Evolutionary conservation across 1,140 invertebrate species (phyloP), one percentile per base, ranked within the genome.

Genomic region (Anoplolepis gracilipes): DNA sequence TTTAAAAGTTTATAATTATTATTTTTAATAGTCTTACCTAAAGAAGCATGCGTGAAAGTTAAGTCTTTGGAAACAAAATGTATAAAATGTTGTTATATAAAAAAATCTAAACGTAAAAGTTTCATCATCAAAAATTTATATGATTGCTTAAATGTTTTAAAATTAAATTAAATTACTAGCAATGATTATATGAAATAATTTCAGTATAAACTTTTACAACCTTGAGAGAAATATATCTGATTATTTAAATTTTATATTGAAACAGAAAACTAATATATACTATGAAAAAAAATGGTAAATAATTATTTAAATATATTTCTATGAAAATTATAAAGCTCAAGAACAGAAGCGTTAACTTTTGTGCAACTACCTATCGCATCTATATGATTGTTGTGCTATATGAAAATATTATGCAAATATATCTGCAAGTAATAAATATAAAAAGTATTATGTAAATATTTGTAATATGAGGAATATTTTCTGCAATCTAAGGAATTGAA

Each of bases 1-100:
- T 65, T 57, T 84, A 62, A 53, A 49, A 30, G 28, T 28, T 53
- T 84, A 88, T 88, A 81, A 39, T 87, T 69, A 13, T 85, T n/a
- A 49, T 13, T 16, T 10, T 49, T 46, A 10, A 62, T 59, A 30
- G 57, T 76, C 55, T 76, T 73, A 84, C 70, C 69, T 84, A 84
- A 75, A 39, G 36, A 61, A 76, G 33, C 59, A 36, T 59, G 72
- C 72, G 59, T 84, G 39, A 61, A 84, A 72, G 28, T 33, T 73
- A 73, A 59, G 13, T 36, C 57, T 53, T 25, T 36, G 33, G 16
- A 75, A 59, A 57, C 30, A 25, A 75, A 49, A 73, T 36, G 53
- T 53, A 75, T 36, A 39, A 59, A 55, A 73, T 3, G 11, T 10
- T 30, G 19, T 33, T 67, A 25, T 11, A 69, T 55, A 13, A 73